Base-by-base conservation (phyloP, 2,888 invertebrate species). In the Clunio marinus region DNA sequence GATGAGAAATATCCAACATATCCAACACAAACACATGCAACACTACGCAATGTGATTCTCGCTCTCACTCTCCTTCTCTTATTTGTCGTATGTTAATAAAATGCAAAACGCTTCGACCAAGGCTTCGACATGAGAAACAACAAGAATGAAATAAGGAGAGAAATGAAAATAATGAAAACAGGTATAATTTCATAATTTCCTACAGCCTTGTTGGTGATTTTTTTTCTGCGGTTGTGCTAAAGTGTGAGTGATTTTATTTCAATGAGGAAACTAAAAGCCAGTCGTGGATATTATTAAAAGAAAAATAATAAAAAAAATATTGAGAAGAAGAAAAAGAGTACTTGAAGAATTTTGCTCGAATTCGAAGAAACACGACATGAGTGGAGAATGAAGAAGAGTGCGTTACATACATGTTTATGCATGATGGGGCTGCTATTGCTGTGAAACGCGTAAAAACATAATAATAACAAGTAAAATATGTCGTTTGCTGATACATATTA, bases 391-490 rank as follows among this genome's bases (percentile, higher is more conserved):
- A 17, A 51, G 22, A 51, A 17, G 20, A 17, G 51, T 32, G 32
- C 4, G 32, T 17, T 8, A 22, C 15, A 51, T 32, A 51, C 51
- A 51, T 51, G 51, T 8, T 51, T 51, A 17, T 51, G 17, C 22
- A 51, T 51, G 22, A 51, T 20, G 51, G 22, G 32, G 51, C 4
- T 45, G 22, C n/a, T n/a, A n/a, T n/a, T n/a, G 22, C 8, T 51
- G 22, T 2, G 22, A 51, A 51, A 20, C 51, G 51, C 51, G 51
- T 51, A 51, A 51, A 51, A 20, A 17, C 22, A 63, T 46, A 63
- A 63, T n/a, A n/a, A n/a, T 46, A 63, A 63, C 28, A 63, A 63
- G 46, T 27, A 63, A 63, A 63, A 45, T 63, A 46, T 63, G 63
- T 63, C 63, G 63, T 15, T 63, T 2, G 20, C 22, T 51, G 20